phyloP scores from a whole-genome alignment of 2,797 vertebrate species.

The Enteromius viviparus region DNA sequence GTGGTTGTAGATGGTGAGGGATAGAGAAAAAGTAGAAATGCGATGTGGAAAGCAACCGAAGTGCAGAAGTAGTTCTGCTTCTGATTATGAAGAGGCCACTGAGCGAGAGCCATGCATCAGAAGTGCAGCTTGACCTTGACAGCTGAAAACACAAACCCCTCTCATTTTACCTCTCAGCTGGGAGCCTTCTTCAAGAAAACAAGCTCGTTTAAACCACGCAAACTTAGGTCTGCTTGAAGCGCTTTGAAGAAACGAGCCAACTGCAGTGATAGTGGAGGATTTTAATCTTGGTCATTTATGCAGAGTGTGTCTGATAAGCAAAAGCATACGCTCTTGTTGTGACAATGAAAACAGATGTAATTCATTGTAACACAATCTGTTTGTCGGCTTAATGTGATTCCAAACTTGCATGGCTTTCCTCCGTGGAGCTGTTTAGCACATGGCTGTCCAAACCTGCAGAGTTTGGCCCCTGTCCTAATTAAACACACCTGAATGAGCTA shows the following conservation, averaged over 20 bases:
- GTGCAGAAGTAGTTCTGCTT: conserved; percentile 50
- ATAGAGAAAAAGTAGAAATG: conserved; percentile 9
- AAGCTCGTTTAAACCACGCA: conserved; percentile 56
- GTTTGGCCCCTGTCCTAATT: background rate
- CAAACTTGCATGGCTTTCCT: background rate
- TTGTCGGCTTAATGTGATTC: background rate
- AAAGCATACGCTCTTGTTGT: background rate
- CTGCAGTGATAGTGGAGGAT: background rate
- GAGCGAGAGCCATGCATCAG: conserved; percentile 42
- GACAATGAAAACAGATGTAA: background rate
- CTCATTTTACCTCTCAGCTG: conserved; percentile 43
- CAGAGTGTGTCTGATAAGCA: background rate
- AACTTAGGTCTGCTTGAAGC: conserved; percentile 51
- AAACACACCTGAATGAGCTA: background rate
- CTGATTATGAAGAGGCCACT: conserved; percentile 52
- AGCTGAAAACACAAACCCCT: conserved; percentile 43
- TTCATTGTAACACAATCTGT: background rate
- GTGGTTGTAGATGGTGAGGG: conserved; percentile 19
- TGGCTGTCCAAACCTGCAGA: background rate
- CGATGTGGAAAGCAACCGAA: conserved; percentile 44
- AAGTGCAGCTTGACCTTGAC: conserved; percentile 41
- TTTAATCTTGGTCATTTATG: background rate
- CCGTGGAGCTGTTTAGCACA: background rate
- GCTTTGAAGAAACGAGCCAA: background rate
- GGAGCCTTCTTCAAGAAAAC: conserved; percentile 45